Evolutionary conservation across 1,140 invertebrate genomes (phyloP).

Genomic region (Protaetia brevitarsis): DNA sequence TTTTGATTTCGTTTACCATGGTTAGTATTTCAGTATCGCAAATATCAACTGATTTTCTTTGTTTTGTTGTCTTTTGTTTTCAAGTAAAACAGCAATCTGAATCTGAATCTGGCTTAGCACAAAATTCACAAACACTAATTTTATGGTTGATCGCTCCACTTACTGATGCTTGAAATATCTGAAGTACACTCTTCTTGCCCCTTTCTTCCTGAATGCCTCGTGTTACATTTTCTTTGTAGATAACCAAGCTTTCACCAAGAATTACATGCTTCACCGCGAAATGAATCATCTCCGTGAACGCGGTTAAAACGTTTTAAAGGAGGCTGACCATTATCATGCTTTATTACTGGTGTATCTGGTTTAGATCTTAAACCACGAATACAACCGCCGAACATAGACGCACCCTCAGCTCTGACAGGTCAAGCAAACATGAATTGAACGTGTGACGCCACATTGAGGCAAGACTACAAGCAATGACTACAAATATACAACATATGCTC

Average conservation of each 20-base stretch:
- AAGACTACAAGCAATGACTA: too few species aligned
- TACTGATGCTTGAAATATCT: not conserved
- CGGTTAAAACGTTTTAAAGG: not conserved
- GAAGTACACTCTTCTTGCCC: not conserved
- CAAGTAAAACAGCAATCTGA: not conserved
- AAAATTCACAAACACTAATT: not conserved
- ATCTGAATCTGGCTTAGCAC: too few species aligned
- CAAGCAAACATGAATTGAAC: too few species aligned
- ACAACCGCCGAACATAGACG: too few species aligned
- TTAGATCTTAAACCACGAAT: too few species aligned
- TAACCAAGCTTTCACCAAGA: not conserved
- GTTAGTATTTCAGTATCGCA: not conserved
- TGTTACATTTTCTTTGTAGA: too few species aligned
- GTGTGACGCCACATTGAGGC: too few species aligned
- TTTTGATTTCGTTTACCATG: not conserved
- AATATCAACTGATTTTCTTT: not conserved
- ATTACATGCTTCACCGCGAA: not conserved
- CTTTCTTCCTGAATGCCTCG: too few species aligned
- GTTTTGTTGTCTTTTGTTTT: slow-evolving; percentile 1
- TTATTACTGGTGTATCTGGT: not conserved
- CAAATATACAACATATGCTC: too few species aligned
- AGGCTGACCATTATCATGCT: not conserved
- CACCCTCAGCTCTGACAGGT: too few species aligned
- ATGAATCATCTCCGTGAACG: not conserved
- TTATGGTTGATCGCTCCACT: not conserved